These are phyloP conservation scores for Eulemur mongoz DNA, from an alignment of 2,797 vertebrate genomes.

Conservation along the genomic window DNA sequence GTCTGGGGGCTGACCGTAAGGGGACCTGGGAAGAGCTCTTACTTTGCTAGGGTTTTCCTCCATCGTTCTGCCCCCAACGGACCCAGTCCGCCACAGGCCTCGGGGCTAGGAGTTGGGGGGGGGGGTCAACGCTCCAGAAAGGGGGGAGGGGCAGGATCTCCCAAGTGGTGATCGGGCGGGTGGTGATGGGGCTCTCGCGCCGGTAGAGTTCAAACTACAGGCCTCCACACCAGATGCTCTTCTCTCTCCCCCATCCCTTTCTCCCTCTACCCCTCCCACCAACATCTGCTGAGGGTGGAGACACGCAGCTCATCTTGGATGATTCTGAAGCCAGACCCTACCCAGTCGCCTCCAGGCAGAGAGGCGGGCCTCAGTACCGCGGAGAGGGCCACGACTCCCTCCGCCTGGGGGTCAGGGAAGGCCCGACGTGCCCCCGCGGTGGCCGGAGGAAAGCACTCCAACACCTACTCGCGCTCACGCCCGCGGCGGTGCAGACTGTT, in stretches of 20 bases:
- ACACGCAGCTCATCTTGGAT: not conserved
- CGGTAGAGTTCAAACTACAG: not conserved
- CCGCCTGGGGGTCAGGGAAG: not conserved
- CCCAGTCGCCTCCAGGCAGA: not conserved
- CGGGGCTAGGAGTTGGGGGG: not conserved
- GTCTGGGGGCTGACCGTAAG: not conserved
- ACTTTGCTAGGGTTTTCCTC: constrained; percentile 16
- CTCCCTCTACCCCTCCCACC: too few relatives aligned
- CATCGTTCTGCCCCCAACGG: constrained; percentile 67
- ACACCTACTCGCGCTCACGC: not conserved
- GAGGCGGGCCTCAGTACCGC: not conserved
- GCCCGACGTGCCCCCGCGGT: not conserved
- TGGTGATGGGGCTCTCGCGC: not conserved
- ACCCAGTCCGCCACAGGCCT: not conserved
- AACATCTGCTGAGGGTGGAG: not conserved
- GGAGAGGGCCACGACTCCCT: not conserved
- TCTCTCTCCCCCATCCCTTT: too few relatives aligned
- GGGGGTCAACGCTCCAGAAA: not conserved
- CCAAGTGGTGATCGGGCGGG: not conserved
- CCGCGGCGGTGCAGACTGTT: constrained; percentile 28
- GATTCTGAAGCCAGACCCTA: not conserved
- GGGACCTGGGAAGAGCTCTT: not conserved
- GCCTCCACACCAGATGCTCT: not conserved
- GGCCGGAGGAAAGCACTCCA: not conserved
- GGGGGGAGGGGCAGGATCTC: not conserved